Evolutionary conservation across 1,140 invertebrate genomes (phyloP), one percentile per base, ranked within the genome.

Genomic region (fruit fly (Drosophila melanogaster)): DNA sequence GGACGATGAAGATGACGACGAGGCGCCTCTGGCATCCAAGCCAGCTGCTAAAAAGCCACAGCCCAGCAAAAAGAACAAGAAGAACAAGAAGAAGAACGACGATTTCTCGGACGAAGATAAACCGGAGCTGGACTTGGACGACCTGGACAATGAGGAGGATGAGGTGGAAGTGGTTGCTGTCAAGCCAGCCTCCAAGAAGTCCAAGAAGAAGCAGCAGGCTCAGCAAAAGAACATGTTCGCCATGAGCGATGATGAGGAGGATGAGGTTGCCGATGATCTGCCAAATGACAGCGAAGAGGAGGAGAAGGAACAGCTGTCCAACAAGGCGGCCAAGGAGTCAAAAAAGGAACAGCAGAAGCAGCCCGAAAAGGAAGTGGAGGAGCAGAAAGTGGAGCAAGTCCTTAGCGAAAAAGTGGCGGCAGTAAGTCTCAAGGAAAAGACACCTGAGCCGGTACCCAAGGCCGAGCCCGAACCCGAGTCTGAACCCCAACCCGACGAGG

Each of bases 11-110:
- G 71, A 50, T 17, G 49, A 64, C 8, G 71, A 75, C 12, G 44
- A 41, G 4, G 12, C 11, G 12, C 19, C 43, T 12, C 17, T 24
- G 2, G 22, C 10, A 10, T 11, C 51, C 41, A 84, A 90, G 70
- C 51, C 70, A 26, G 57, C 67, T 0, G 64, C 73, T 22, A 92
- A 90, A 19, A 91, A 87, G 30, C 72, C 79, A 35, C 89, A 81
- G 22, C 70, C 86, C n/a, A 59, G 56, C 51, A 89, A 90, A 40
- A 92, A 91, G 17, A 92, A 70, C 92, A 91, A 92, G 46, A 92
- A 90, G 66, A 76, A 81, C 46, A 90, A 87, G 43, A 92, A 89
- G 67, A 89, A 90, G n/a, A 64, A 47, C 12, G 46, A 72, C n/a
- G 70, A 75, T 51, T 79, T 73, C 40, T 81, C 81, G 30, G 81